phyloP scores from a whole-genome alignment of 2,797 vertebrate genomes.

The Vipera ursinii region DNA sequence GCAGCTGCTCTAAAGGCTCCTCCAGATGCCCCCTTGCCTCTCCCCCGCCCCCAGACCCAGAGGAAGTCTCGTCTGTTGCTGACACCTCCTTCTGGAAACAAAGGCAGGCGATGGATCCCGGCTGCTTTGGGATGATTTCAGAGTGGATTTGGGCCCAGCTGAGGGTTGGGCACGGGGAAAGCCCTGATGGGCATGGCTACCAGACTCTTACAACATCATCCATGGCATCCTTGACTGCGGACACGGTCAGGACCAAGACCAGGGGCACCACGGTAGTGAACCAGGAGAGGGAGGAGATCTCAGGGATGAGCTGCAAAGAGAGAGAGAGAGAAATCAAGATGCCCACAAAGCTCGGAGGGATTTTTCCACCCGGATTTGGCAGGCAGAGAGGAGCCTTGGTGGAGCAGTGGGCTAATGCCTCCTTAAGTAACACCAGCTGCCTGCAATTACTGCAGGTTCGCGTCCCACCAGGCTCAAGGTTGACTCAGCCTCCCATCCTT shows the following conservation, averaged over 20 bases:
- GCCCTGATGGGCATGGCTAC: neutral
- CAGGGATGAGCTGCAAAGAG: slow-evolving; percentile 82
- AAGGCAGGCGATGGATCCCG: neutral
- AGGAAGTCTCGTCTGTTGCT: neutral
- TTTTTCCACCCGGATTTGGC: neutral
- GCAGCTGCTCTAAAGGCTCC: neutral
- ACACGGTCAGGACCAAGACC: slow-evolving; percentile 83
- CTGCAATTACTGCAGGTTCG: too few species aligned
- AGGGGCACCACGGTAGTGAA: slow-evolving; percentile 89
- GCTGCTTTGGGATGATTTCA: neutral
- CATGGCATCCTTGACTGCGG: slow-evolving; percentile 85
- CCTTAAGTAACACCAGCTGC: too few species aligned
- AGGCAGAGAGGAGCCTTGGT: neutral
- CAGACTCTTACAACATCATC: slow-evolving; percentile 89
- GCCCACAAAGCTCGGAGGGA: too few species aligned
- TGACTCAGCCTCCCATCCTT: too few species aligned
- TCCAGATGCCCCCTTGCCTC: too few species aligned
- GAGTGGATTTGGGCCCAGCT: neutral
- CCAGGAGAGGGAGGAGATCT: slow-evolving; percentile 89
- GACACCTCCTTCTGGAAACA: neutral
- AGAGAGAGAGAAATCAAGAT: too few species aligned
- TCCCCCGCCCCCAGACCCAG: neutral
- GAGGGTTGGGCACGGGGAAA: neutral
- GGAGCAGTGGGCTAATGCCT: too few species aligned
- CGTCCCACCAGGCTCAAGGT: too few species aligned